Evolutionary conservation across 2,888 invertebrate species (phyloP).

Genomic region (Oligia strigilis): DNA sequence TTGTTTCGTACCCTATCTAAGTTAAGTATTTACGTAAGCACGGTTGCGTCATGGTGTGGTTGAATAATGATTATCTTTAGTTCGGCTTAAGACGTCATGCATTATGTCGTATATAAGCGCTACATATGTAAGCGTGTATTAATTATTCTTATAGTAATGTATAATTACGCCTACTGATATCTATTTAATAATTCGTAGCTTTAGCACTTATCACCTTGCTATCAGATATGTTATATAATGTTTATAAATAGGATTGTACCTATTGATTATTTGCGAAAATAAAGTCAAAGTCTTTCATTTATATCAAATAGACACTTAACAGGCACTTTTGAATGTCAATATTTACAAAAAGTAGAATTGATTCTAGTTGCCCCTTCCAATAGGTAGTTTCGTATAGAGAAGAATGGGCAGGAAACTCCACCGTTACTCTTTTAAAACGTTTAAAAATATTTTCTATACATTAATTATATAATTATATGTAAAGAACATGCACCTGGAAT

Average conservation of each 20-base stretch:
- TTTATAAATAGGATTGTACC: neutral
- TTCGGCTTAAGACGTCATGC: conserved; percentile 27
- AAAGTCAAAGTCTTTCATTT: no score
- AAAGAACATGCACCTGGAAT: no score
- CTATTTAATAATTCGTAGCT: conserved; percentile 1
- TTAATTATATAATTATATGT: no score
- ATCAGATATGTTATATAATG: neutral
- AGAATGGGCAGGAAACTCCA: no score
- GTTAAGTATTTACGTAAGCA: conserved; percentile 20
- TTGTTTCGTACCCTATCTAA: neutral
- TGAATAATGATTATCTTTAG: conserved; percentile 32
- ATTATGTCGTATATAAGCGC: neutral
- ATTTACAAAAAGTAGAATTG: no score
- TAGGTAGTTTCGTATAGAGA: no score
- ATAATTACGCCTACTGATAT: neutral
- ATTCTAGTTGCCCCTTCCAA: no score
- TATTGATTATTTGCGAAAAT: neutral
- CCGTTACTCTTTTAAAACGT: no score
- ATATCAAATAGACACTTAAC: no score
- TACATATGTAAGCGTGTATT: conserved; percentile 25
- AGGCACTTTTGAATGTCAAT: no score
- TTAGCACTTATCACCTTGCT: neutral
- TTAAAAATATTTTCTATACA: no score
- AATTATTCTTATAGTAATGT: conserved; percentile 35
- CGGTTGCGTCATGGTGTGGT: conserved; percentile 1